These are phyloP conservation scores for Drosophila insularis DNA, from an alignment of 1,140 invertebrate genomes.

Conservation along the genomic window DNA sequence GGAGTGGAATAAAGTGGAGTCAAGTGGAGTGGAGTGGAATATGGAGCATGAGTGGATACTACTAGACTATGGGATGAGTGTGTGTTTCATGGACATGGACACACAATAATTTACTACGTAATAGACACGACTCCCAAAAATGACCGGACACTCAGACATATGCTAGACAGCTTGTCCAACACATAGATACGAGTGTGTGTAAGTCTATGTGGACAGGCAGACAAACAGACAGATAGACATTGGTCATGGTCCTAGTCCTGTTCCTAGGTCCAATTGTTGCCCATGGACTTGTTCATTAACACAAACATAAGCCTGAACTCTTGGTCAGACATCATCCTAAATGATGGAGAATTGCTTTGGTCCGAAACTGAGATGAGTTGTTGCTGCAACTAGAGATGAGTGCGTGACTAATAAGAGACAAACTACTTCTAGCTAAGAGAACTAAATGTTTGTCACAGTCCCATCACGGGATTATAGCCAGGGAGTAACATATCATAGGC, in stretches of 20 bases:
- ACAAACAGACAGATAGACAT: constrained; percentile 66
- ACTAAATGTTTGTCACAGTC: no score
- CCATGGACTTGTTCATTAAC: constrained; percentile 71
- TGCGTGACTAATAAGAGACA: background rate
- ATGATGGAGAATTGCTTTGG: constrained; percentile 43
- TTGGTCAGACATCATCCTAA: constrained; percentile 46
- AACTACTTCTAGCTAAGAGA: no score
- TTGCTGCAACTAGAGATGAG: constrained; percentile 19
- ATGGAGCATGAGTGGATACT: background rate
- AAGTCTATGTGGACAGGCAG: background rate
- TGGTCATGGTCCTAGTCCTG: background rate
- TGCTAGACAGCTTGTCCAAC: constrained; percentile 39
- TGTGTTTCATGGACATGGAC: constrained; percentile 44
- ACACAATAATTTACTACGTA: constrained; percentile 76
- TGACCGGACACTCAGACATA: constrained; percentile 32
- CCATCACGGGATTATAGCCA: background rate
- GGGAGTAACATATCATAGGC: constrained; percentile 2
- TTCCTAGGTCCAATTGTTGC: constrained; percentile 36
- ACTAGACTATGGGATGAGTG: background rate
- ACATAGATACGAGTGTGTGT: background rate
- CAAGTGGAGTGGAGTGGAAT: background rate
- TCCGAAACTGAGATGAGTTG: constrained; percentile 12
- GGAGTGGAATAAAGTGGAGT: background rate
- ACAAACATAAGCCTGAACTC: constrained; percentile 63
- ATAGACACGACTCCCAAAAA: constrained; percentile 58